Conservation (phyloP, 2,797 vertebrate genomes). For the Fistularia tabacaria region DNA sequence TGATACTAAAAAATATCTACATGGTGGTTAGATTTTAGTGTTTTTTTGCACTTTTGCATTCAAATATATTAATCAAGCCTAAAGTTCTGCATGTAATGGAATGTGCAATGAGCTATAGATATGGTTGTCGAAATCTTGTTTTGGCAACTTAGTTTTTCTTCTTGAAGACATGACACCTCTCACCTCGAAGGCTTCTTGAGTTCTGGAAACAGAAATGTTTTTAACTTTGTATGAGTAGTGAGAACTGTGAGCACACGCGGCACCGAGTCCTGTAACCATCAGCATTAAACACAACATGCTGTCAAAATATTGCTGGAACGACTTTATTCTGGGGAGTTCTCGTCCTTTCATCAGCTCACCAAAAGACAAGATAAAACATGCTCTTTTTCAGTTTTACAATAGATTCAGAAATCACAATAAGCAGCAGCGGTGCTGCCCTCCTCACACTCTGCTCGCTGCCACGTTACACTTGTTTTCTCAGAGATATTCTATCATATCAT, state of each 20-base stretch:
- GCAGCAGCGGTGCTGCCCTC: conserved; percentile 16
- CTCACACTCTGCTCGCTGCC: no score
- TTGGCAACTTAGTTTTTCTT: no score
- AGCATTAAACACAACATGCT: conserved; percentile 42
- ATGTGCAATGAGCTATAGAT: conserved; percentile 46
- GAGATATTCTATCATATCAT: not conserved
- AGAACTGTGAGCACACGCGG: conserved; percentile 23
- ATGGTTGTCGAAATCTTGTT: not conserved
- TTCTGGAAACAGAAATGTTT: conserved; percentile 4
- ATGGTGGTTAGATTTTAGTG: conserved; percentile 20
- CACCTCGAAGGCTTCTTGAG: no score
- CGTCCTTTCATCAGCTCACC: conserved; percentile 17
- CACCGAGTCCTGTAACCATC: conserved; percentile 5
- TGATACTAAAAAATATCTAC: conserved; percentile 19
- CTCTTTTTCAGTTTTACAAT: conserved; percentile 34
- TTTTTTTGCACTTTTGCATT: conserved; percentile 45
- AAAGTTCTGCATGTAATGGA: conserved; percentile 14
- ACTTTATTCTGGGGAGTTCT: conserved; percentile 43
- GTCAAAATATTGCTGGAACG: conserved; percentile 27
- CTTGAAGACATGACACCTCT: no score
- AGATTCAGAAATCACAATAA: conserved; percentile 27
- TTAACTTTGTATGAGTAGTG: conserved; percentile 33
- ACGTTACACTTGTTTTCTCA: no score
- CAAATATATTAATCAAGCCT: conserved; percentile 8
- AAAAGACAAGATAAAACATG: conserved; percentile 39